Percentiles rank a stretch among this genome's conserved stretches.
Conservation (phyloP, 2,113 vertebrate genomes). For the Girardinichthys multiradiatus region DNA sequence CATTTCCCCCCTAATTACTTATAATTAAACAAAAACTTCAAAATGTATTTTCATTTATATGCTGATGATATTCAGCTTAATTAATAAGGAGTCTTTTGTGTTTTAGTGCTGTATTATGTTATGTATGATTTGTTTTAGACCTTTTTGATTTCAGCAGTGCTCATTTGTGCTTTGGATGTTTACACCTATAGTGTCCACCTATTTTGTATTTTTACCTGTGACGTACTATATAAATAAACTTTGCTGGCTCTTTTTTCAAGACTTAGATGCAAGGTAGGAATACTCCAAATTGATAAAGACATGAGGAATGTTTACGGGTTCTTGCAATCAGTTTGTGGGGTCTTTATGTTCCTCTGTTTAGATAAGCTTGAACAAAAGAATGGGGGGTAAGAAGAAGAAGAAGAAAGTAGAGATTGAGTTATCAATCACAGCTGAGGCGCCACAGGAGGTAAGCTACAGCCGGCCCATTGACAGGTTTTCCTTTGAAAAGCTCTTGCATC, state of each 20-base stretch:
- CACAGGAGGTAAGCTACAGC: slow-evolving; percentile 71
- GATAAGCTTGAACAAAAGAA: slow-evolving; percentile 34
- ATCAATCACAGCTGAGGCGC: slow-evolving; percentile 72
- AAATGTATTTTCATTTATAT: neutral
- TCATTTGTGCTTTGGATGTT: too few relatives aligned
- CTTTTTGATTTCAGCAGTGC: too few relatives aligned
- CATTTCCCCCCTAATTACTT: neutral
- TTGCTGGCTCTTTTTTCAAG: too few relatives aligned
- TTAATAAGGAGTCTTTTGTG: too few relatives aligned
- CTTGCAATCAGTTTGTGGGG: neutral
- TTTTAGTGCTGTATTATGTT: too few relatives aligned
- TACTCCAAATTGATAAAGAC: neutral
- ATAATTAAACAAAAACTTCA: neutral
- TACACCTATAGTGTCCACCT: too few relatives aligned
- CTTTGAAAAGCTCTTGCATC: slow-evolving; percentile 71
- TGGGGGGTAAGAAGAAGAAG: slow-evolving; percentile 12
- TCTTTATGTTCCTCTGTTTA: slow-evolving; percentile 2
- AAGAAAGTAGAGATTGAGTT: slow-evolving; percentile 61
- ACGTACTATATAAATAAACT: too few relatives aligned
- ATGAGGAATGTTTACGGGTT: slow-evolving; percentile 1
- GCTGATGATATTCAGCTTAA: neutral
- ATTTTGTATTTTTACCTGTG: too few relatives aligned
- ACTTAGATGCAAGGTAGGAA: neutral
- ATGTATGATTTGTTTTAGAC: too few relatives aligned
- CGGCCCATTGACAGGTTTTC: slow-evolving; percentile 69